Base-by-base conservation (phyloP, 2,113 vertebrate genomes). In the Castor canadensis region DNA sequence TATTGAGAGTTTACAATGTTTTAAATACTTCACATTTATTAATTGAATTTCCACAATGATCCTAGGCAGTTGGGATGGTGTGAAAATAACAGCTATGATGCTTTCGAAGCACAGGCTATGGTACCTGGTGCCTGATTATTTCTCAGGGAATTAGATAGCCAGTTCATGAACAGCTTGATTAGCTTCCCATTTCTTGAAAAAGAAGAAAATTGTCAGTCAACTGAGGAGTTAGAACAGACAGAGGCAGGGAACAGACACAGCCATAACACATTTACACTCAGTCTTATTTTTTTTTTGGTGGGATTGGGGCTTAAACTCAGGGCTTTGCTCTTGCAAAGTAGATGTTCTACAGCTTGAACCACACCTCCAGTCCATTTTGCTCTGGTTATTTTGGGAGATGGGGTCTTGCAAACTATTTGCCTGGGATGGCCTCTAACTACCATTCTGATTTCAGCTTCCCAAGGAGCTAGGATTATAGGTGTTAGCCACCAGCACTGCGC, bases 91-190 rank as follows among this genome's bases (percentile, higher is more conserved):
- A 71, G 49, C 24, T 49, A 2, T 12, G n/a, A 77, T 40, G 12
- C 5, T 67, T 71, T 2, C 16, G 66, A 91, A 94, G 43, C 30
- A 69, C 13, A 47, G 5, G n/a, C 13, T n/a, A 12, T 7, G 20
- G 38, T 80, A 45, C 58, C 24, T 16, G 15, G 20, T 13, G 17
- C 20, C 58, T 47, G 22, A 30, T 45, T 58, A 20, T 92, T 11
- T 72, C 28, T 64, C 26, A 26, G 66, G 12, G 26, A 93, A 93
- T 84, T 49, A 66, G 5, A 22, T 73, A 43, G 28, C 35, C 60
- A 80, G 75, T 52, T 90, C 62, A 54, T 45, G 58, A 95, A 73
- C 26, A 82, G 49, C 38, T 94, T 79, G 40, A 77, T 56, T 91
- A 71, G 71, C 35, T 71, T 13, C 13, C n/a, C 5, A 35, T 77